A percentile compares a stretch with the other conserved stretches of the same genome.
phyloP scores from a whole-genome alignment of 30 jellyfish, hydroid and myxozoan genomes.

The Mastigias papua region DNA sequence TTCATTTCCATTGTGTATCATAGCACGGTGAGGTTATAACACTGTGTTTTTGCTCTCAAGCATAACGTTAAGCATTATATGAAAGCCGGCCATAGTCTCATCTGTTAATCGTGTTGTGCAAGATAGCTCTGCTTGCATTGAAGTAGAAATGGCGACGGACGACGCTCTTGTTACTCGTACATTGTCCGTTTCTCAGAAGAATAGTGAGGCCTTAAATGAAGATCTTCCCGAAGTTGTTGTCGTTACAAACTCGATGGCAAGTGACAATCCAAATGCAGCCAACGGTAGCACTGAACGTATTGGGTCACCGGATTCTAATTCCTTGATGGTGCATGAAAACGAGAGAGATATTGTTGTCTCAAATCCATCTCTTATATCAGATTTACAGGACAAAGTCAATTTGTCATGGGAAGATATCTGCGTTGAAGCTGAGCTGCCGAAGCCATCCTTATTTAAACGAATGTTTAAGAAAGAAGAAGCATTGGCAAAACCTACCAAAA shows the following conservation, averaged over 20 bases:
- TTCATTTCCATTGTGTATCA: background rate
- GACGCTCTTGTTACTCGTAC: constrained; percentile 55
- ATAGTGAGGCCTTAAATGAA: background rate
- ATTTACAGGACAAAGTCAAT: constrained; percentile 62
- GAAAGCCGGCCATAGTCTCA: background rate
- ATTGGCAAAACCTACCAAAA: constrained; percentile 3
- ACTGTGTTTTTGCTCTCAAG: constrained; percentile 2
- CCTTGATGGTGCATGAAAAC: constrained; percentile 5
- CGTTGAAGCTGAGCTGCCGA: constrained; percentile 73
- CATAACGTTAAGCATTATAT: background rate
- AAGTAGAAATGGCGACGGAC: constrained; percentile 29
- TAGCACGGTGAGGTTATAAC: background rate
- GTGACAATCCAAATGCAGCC: background rate
- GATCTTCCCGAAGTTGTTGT: constrained; percentile 55
- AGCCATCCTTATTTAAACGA: constrained; percentile 65
- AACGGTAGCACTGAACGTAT: constrained; percentile 26
- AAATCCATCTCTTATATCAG: constrained; percentile 59
- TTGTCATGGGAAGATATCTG: constrained; percentile 67
- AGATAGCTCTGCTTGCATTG: background rate
- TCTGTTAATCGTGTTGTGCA: background rate
- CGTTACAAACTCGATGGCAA: background rate
- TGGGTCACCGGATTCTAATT: constrained; percentile 48
- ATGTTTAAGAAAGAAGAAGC: constrained; percentile 33
- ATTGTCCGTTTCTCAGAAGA: constrained; percentile 23
- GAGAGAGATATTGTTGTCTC: constrained; percentile 52